Evolutionary conservation across 2,888 invertebrate genomes (phyloP), one percentile per base, ranked within the genome.

Genomic region (Drosophila demipolita): DNA sequence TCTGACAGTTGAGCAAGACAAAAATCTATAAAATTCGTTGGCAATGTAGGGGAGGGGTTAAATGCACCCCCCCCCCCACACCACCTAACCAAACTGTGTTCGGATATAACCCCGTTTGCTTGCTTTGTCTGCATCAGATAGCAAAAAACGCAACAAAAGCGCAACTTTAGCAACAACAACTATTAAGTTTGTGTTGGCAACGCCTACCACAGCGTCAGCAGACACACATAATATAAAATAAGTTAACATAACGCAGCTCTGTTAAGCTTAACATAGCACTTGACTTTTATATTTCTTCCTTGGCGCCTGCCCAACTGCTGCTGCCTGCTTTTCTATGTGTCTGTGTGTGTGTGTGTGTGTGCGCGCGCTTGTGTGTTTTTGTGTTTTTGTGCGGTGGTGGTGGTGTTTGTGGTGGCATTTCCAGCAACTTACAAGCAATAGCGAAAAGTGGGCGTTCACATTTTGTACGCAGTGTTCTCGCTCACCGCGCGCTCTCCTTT

Each of bases 391-490:
- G 52, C 48, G 23, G 15, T 45, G 42, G 17, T 60, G 67, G 64
- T 66, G 55, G 59, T 64, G 29, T 32, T 50, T 72, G 61, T 74
- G 75, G 75, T 73, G 74, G 68, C 67, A 58, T 72, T 75, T 65
- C 71, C 48, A 66, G 66, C 67, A 77, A 48, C 74, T 80, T 76
- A 70, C 80, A 80, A 77, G 75, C 78, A 78, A 66, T 75, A 76
- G 75, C 81, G 73, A 72, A 81, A 87, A 83, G 83, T 73, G 91
- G 90, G 90, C 91, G 90, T 91, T 78, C 60, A 83, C 83, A 60
- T 73, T 86, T 83, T 33, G 49, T 73, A 75, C 66, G 68, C 75
- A 61, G 68, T 66, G 68, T 76, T 79, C 80, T 83, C 73, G 63
- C 59, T 58, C 64, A 32, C 64, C 65, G 54, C 73, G 32, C 48